A percentile compares a stretch with the other conserved stretches of the same genome.
Conservation (phyloP, 2,888 invertebrate genomes). For the Euzophera pinguis region DNA sequence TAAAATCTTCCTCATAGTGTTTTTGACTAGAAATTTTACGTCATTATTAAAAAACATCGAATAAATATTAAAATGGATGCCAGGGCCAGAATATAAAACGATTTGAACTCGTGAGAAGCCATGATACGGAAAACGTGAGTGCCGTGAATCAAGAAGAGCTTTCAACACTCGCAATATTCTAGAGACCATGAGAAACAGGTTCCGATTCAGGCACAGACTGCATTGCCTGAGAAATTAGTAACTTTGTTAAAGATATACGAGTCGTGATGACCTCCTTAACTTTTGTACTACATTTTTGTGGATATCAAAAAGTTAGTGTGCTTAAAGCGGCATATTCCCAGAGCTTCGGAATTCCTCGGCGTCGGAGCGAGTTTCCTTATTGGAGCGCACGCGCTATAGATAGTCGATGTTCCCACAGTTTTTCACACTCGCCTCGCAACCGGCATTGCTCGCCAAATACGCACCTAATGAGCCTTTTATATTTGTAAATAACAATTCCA, state of each 20-base stretch:
- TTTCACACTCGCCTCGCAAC: neutral
- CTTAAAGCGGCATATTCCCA: neutral
- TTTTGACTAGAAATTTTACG: no score
- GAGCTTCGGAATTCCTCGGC: neutral
- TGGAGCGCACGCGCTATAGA: slow-evolving; percentile 9
- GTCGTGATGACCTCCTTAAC: slow-evolving; percentile 10
- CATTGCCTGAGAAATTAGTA: neutral
- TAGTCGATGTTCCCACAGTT: slow-evolving; percentile 6
- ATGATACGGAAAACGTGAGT: slow-evolving; percentile 9
- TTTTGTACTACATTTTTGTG: neutral
- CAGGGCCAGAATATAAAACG: slow-evolving; percentile 11
- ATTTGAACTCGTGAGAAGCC: slow-evolving; percentile 17
- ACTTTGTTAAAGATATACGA: neutral
- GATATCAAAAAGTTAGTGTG: neutral
- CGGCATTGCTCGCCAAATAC: neutral
- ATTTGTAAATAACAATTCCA: neutral
- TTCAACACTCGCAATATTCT: slow-evolving; percentile 5
- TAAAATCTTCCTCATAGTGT: no score
- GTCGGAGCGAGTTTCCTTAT: slow-evolving; percentile 3
- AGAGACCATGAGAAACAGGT: neutral
- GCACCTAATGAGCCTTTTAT: neutral
- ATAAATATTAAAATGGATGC: slow-evolving; percentile 4
- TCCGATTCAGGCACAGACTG: neutral
- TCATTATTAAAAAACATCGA: no score
- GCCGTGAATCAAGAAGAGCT: neutral